phyloP scores from a whole-genome alignment of 2,113 vertebrate genomes.

The Istiophorus platypterus region DNA sequence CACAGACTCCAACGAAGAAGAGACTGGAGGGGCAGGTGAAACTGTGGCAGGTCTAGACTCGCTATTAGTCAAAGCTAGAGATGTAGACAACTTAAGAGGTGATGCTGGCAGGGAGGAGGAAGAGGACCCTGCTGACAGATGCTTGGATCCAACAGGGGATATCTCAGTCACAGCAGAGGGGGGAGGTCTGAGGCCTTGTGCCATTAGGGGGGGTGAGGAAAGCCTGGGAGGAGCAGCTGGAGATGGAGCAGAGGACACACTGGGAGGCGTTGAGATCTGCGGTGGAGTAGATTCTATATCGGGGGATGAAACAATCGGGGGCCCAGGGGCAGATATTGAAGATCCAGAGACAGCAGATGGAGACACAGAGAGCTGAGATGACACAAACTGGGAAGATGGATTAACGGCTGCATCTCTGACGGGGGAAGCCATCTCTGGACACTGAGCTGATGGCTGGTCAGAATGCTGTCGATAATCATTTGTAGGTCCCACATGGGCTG shows the following conservation, averaged over 20 bases:
- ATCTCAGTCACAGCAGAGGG: conserved; percentile 44
- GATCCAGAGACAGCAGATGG: conserved; percentile 49
- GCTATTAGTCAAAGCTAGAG: conserved; percentile 29
- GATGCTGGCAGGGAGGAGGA: conserved; percentile 52
- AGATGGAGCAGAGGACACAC: conserved; percentile 44
- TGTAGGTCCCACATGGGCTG: conserved; percentile 43
- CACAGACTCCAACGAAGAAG: conserved; percentile 34
- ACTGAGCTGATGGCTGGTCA: conserved; percentile 61
- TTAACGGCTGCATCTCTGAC: conserved; percentile 61
- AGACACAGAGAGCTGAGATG: conserved; percentile 57
- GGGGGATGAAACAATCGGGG: conserved; percentile 31
- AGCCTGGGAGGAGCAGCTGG: conserved; percentile 57
- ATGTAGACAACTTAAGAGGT: conserved; percentile 44
- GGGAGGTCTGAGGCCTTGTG: conserved; percentile 61
- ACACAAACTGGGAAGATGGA: conserved; percentile 48
- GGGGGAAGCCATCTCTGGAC: conserved; percentile 60
- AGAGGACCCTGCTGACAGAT: conserved; percentile 44
- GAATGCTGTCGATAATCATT: conserved; percentile 65
- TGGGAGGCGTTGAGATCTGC: conserved; percentile 56
- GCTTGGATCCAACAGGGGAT: conserved; percentile 37
- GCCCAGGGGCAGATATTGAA: conserved; percentile 43
- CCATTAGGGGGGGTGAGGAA: conserved; percentile 61
- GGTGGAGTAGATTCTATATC: conserved; percentile 46
- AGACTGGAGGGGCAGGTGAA: conserved; percentile 41
- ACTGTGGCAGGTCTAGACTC: conserved; percentile 27